Evolutionary conservation across 2,888 invertebrate genomes (phyloP), one percentile per base, ranked within the genome.

Genomic region (Hyppa rectilinea): DNA sequence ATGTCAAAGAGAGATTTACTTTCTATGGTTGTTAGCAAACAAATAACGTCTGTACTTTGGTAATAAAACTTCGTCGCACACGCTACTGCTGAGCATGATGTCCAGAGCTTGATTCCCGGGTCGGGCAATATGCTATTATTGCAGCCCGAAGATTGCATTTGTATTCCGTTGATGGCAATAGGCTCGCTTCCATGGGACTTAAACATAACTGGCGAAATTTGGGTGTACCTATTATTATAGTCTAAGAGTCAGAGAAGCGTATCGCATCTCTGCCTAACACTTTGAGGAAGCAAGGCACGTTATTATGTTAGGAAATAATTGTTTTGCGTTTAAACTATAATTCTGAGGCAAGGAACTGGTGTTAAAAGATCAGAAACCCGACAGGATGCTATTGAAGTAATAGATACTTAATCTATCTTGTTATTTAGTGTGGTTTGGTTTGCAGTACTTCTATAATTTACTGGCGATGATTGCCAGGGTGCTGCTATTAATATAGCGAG

Each of bases 401-500:
- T 36, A 49, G 47, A 77, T 65, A 74, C 29, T 64, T 64, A 36
- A 71, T 60, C 40, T 12, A 55, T 74, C 53, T 71, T 38, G 60
- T 77, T 70, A 55, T 66, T 36, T n/a, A 55, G 50, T 50, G 34
- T 56, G 56, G 29, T 71, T 61, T 36, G 65, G 45, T 82, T 63
- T 78, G 55, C 77, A 59, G 74, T 81, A 77, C 74, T 71, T 77
- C 63, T 73, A 73, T 71, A 73, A 80, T 71, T 73, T 66, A 71
- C 56, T 38, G 55, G 20, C 50, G 53, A 65, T 80, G 64, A 69
- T 73, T 62, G 59, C 74, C 58, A 26, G 59, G 62, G 49, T 64
- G 52, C 64, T 61, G 55, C 75, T 85, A 82, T 85, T 84, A 83
- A 75, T 75, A 72, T 53, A 64, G 67, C 45, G 10, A 67, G 61